These are phyloP conservation scores for Falco novaeseelandiae DNA, from an alignment of 2,797 vertebrate genomes.

Conservation along the genomic window DNA sequence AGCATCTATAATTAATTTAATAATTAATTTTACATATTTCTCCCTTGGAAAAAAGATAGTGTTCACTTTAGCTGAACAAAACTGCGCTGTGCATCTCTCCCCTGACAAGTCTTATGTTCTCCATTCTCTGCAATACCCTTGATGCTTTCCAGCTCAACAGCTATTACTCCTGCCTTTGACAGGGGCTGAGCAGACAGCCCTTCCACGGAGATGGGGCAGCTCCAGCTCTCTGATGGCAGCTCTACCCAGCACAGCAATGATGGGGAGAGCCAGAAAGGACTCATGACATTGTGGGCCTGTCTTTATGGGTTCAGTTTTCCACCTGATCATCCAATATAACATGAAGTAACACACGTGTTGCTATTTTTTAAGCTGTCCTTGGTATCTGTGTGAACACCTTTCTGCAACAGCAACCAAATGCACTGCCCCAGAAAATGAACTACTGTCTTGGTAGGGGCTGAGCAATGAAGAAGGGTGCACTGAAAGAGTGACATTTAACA, in stretches of 20 bases:
- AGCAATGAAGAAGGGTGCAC: background rate
- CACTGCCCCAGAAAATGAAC: background rate
- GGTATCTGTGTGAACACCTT: background rate
- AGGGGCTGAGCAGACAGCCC: background rate
- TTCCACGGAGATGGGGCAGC: background rate
- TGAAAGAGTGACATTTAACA: background rate
- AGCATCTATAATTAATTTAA: background rate
- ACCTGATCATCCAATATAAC: background rate
- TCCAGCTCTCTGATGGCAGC: background rate
- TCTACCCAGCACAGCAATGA: background rate
- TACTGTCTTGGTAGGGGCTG: background rate
- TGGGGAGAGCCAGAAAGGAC: background rate
- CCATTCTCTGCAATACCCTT: background rate
- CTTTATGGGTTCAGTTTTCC: too few species aligned
- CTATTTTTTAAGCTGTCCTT: background rate
- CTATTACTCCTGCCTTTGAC: background rate
- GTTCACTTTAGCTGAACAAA: background rate
- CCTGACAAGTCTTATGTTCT: background rate
- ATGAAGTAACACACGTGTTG: fast-evolving
- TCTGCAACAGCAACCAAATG: background rate
- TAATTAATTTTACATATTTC: background rate
- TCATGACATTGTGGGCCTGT: background rate
- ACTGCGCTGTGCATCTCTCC: background rate
- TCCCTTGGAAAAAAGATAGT: background rate
- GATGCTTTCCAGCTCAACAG: background rate